A percentile compares a stretch with the other conserved stretches of the same genome.
phyloP scores from a whole-genome alignment of 2,888 invertebrate species.

The Spicauda simplicius region DNA sequence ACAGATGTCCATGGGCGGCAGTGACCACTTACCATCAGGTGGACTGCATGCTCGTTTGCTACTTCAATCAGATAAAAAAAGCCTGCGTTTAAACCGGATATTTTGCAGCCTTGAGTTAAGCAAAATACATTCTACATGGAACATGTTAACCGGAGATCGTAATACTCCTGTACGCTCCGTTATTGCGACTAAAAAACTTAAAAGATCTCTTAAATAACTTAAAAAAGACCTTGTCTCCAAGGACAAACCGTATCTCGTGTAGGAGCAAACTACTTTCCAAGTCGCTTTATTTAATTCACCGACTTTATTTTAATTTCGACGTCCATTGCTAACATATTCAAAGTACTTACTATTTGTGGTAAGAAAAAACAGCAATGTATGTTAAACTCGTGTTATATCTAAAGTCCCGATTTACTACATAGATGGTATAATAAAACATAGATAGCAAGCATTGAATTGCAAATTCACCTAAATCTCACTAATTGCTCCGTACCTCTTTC shows the following conservation, averaged over 20 bases:
- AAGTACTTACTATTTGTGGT: too few relatives aligned
- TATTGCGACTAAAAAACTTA: neutral
- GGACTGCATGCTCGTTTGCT: too few relatives aligned
- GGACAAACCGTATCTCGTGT: slow-evolving; percentile 1
- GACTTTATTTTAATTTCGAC: neutral
- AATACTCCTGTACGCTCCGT: neutral
- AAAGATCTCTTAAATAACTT: slow-evolving; percentile 1
- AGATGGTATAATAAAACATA: slow-evolving; percentile 20
- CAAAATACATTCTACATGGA: too few relatives aligned
- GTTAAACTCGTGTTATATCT: neutral
- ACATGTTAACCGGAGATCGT: too few relatives aligned
- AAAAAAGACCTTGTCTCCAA: slow-evolving; percentile 1
- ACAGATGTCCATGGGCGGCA: too few relatives aligned
- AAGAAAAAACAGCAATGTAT: slow-evolving; percentile 4
- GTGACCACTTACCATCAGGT: too few relatives aligned
- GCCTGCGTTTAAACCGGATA: too few relatives aligned
- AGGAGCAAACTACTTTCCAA: neutral
- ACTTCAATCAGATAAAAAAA: too few relatives aligned
- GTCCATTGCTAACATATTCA: neutral
- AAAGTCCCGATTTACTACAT: neutral
- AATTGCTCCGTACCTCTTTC: slow-evolving; percentile 45
- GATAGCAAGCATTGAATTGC: slow-evolving; percentile 49
- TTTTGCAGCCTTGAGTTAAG: too few relatives aligned
- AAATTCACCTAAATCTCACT: slow-evolving; percentile 48
- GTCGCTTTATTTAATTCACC: neutral